Conservation (phyloP, 2,113 vertebrate species). For the Artemisiospiza belli region DNA sequence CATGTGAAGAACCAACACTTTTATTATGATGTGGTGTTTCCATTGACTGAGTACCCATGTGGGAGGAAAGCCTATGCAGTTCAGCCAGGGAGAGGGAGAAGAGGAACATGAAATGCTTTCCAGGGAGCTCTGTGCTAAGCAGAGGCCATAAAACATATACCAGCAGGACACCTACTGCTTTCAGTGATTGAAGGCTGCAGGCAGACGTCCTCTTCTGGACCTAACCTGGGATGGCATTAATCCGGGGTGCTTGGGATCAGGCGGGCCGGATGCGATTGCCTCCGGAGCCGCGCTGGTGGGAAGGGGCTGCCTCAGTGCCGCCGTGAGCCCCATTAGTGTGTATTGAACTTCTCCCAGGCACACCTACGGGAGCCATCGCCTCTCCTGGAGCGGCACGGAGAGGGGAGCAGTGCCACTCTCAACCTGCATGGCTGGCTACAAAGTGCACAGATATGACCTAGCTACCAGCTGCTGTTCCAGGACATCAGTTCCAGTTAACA, state of each 20-base stretch:
- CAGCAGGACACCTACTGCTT: neutral
- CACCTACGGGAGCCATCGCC: neutral
- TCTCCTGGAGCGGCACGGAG: neutral
- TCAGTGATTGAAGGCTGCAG: constrained; percentile 3
- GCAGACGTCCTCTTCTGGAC: neutral
- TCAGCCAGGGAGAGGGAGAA: neutral
- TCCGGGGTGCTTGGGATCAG: neutral
- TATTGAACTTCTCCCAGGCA: neutral
- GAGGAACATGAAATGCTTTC: neutral
- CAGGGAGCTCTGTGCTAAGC: neutral
- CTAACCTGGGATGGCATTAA: neutral
- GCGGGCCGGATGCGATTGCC: neutral
- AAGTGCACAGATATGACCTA: neutral
- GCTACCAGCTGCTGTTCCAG: neutral
- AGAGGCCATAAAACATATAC: neutral
- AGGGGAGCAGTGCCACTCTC: neutral
- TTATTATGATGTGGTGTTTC: neutral
- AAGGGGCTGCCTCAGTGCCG: neutral
- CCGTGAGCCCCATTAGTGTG: accelerated
- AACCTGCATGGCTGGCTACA: neutral
- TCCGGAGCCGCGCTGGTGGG: neutral
- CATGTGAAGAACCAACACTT: neutral
- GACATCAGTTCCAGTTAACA: neutral
- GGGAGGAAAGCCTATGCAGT: neutral
- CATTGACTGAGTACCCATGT: neutral